A percentile compares a stretch with the other conserved stretches of the same genome.
phyloP scores from a whole-genome alignment of 2,113 vertebrate genomes.

The Thomomys bottae region DNA sequence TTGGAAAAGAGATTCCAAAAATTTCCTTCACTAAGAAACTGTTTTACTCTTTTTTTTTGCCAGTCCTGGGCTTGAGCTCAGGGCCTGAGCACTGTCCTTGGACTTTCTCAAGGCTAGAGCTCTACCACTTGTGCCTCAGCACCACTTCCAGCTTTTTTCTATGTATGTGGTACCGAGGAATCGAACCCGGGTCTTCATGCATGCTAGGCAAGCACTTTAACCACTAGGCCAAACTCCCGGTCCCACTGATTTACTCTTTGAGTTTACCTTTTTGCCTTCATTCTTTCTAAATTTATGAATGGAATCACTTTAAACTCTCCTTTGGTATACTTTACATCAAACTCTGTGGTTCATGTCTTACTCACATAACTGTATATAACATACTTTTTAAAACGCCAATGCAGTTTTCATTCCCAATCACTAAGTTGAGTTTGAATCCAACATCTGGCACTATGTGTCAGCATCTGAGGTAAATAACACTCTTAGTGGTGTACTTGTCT shows the following conservation, averaged over 20 bases:
- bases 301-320: conserved; percentile 8
- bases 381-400: conserved; percentile 78
- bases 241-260: too few species aligned
- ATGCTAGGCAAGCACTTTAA: too few species aligned
- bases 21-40: background rate
- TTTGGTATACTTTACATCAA: conserved; percentile 6
- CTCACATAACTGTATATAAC: conserved; percentile 49
- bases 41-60: too few species aligned
- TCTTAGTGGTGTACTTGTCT: conserved; percentile 84
- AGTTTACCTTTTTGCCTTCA: background rate
- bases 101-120: too few species aligned
- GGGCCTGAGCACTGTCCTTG: too few species aligned
- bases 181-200: too few species aligned
- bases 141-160: too few species aligned
- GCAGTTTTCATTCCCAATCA: conserved; percentile 72
- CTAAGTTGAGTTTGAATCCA: conserved; percentile 79
- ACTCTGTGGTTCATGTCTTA: conserved; percentile 22
- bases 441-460: conserved; percentile 81
- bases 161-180: too few species aligned
- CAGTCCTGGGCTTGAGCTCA: too few species aligned
- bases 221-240: too few species aligned
- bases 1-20: background rate
- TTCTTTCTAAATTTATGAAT: conserved; percentile 26
- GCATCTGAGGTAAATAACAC: conserved; percentile 82
- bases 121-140: too few species aligned